Conservation (phyloP, 2,797 vertebrate genomes). For the Carduelis carduelis region DNA sequence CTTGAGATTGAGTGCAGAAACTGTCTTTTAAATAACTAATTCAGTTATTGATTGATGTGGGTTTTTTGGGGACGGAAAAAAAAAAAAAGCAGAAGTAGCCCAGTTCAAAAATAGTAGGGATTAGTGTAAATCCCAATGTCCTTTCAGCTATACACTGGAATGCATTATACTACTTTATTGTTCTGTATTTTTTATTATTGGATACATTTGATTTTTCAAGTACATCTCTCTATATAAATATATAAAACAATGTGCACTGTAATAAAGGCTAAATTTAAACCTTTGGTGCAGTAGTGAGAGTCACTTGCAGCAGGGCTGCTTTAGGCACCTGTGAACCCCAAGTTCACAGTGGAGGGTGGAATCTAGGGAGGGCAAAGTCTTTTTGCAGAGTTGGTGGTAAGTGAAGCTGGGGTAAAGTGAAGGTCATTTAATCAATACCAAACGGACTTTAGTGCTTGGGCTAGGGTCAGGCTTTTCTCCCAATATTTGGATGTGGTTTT, state of each 20-base stretch:
- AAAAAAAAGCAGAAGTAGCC: conserved; percentile 8
- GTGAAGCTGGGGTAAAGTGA: background rate
- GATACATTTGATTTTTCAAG: conserved; percentile 84
- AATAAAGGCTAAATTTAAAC: conserved; percentile 74
- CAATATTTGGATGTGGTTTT: background rate
- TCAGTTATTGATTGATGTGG: conserved; percentile 63
- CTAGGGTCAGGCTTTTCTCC: background rate
- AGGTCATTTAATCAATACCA: background rate
- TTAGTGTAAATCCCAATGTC: conserved; percentile 65
- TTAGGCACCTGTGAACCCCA: background rate
- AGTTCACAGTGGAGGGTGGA: background rate
- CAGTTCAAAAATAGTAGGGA: conserved; percentile 63
- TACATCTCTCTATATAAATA: conserved; percentile 79
- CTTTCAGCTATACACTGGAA: conserved; percentile 86
- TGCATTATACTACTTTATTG: conserved; percentile 85
- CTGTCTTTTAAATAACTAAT: conserved; percentile 57
- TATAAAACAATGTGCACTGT: conserved; percentile 79
- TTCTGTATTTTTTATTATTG: conserved; percentile 93
- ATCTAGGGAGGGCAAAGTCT: background rate
- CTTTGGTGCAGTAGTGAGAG: background rate
- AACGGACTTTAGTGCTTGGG: background rate
- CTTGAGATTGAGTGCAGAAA: conserved; percentile 59
- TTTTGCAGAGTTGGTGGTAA: background rate
- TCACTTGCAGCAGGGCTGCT: background rate
- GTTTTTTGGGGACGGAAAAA: background rate